These are phyloP conservation scores for Odontesthes bonariensis DNA, from an alignment of 2,113 vertebrate species.

Conservation along the genomic window DNA sequence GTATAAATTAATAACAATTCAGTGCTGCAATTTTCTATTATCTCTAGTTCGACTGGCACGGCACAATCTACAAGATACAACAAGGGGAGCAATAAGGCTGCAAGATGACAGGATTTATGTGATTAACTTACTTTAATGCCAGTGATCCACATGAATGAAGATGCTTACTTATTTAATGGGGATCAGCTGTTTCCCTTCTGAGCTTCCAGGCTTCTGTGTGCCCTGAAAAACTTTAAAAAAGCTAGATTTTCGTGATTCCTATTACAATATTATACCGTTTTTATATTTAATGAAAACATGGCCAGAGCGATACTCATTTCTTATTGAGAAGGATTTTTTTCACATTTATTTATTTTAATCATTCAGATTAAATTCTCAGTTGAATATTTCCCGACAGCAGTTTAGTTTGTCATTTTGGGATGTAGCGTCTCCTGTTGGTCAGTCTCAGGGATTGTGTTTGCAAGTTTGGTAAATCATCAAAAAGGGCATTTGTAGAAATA, in stretches of 20 bases:
- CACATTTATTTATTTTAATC: background rate
- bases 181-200: background rate
- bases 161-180: conserved; percentile 1
- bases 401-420: background rate
- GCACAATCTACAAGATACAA: background rate
- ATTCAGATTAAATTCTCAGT: background rate
- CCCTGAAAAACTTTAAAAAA: background rate
- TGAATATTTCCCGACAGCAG: no score
- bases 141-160: background rate
- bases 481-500: no score
- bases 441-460: background rate
- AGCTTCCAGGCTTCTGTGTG: background rate
- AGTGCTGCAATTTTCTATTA: conserved; percentile 22
- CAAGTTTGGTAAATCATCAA: background rate
- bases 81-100: background rate
- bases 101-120: background rate
- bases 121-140: background rate
- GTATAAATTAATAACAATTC: conserved; percentile 48
- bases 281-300: conserved; percentile 3
- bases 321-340: background rate
- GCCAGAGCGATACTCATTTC: background rate
- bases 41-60: background rate
- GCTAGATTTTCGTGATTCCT: background rate
- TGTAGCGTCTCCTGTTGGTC: background rate
- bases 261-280: background rate